Base-by-base conservation (phyloP, 2,888 invertebrate species). In the Meiosimyza platycephala region DNA sequence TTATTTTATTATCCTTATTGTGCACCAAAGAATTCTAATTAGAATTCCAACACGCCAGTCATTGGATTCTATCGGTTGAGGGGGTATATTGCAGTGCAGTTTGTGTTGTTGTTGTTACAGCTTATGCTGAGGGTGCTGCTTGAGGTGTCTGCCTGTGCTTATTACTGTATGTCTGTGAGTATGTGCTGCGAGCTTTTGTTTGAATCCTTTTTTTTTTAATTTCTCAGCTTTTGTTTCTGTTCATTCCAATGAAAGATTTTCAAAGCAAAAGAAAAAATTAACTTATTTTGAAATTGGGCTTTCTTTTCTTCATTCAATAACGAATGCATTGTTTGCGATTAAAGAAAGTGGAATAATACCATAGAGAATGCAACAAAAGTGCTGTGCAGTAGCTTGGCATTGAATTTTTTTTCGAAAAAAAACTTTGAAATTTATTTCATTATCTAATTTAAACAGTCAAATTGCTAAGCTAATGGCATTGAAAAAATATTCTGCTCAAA, bases 1-100 rank as follows among this genome's bases (percentile, higher is more conserved):
- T 40, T 64, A 76, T 76, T 76, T 76, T 74, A 74, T 76, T 76
- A 74, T 72, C 60, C 72, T 76, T 74, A 76, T 76, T 74, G 67
- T 73, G 66, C 66, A 51, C 55, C 70, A 47, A 71, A 69, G 74
- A 76, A 76, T 74, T 74, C 76, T 73, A 72, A 76, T 76, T 76
- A 69, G 70, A 72, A 74, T 76, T 76, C 75, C 75, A 67, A 51
- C 65, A 64, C 55, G 75, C 60, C 64, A 28, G 57, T 51, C 65
- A 59, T 55, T 63, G 50, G 40, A 9, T 40, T 40, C 40, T 40
- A 40, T 40, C 40, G 40, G 40, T 7, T 40, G 40, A 6, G 40
- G 40, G 40, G 28, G 4, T 40, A 6, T 40, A 9, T 7, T 40
- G 28, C 28, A 28, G 28, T 28, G 28, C 28, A 28, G 28, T 28